These are phyloP conservation scores for Tyto alba DNA, from an alignment of 2,113 vertebrate genomes.

Conservation along the genomic window DNA sequence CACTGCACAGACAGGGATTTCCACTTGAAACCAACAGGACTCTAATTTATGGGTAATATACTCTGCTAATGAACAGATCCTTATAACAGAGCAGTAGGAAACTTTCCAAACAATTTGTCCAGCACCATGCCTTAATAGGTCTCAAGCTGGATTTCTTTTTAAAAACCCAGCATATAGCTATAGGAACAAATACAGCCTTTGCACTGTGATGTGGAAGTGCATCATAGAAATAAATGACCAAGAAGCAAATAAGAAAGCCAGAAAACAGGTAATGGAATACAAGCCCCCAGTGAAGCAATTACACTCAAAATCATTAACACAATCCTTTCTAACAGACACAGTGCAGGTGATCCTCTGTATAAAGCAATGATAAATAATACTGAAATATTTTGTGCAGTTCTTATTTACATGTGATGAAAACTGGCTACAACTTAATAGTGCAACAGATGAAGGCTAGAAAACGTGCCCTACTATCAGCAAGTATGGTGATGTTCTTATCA, in stretches of 20 bases:
- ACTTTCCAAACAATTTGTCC: not conserved
- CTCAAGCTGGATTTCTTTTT: not conserved
- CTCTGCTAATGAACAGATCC: not conserved
- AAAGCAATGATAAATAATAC: not conserved
- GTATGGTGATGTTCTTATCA: rapidly evolving
- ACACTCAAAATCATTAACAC: not conserved
- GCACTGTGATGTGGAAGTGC: not conserved
- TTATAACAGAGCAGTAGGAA: not conserved
- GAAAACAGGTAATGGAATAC: not conserved
- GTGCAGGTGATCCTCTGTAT: not conserved
- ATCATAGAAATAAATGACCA: not conserved
- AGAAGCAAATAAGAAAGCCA: not conserved
- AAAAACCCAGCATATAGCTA: not conserved
- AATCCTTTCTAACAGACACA: not conserved
- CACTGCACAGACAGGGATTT: not conserved
- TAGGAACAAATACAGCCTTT: not conserved
- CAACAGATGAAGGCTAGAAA: not conserved
- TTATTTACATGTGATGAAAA: not conserved
- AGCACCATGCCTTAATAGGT: not conserved
- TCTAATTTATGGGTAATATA: not conserved
- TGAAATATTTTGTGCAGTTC: not conserved
- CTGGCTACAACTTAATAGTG: not conserved
- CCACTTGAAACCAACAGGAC: not conserved
- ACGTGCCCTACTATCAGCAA: not conserved
- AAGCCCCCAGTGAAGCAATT: not conserved